Evolutionary conservation across 64 coral and sea anemone species (phyloP).

Genomic region (Pocillopora verrucosa): DNA sequence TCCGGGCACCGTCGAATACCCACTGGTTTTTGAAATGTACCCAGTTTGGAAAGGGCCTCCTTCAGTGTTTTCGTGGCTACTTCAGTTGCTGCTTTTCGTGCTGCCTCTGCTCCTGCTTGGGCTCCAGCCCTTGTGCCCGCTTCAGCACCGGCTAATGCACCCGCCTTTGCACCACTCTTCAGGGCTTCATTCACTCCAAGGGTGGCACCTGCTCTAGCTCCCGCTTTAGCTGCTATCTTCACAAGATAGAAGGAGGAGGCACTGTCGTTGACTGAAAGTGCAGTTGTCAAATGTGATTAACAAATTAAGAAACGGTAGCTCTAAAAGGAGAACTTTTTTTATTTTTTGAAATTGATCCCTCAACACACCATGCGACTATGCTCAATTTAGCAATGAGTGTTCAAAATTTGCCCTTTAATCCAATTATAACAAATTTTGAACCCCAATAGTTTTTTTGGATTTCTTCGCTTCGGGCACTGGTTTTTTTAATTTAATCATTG

Average conservation of each 20-base stretch:
- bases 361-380: too few species aligned
- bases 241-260: neutral
- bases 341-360: neutral
- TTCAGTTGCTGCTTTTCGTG: conserved; percentile 50
- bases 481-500: too few species aligned
- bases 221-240: conserved; percentile 62
- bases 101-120: conserved; percentile 44
- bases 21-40: conserved; percentile 9
- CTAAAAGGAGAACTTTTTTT: too few species aligned
- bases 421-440: too few species aligned
- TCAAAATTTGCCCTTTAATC: too few species aligned
- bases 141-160: conserved; percentile 52
- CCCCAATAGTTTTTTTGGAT: too few species aligned
- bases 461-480: too few species aligned
- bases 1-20: neutral
- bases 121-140: conserved; percentile 50
- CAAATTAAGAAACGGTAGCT: neutral
- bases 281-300: neutral
- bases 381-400: too few species aligned
- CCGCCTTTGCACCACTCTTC: conserved; percentile 43
- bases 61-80: conserved; percentile 45
- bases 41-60: conserved; percentile 24
- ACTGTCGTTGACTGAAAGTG: neutral
- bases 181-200: conserved; percentile 41
- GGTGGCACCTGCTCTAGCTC: conserved; percentile 53